A percentile compares a stretch with the other conserved stretches of the same genome.
phyloP scores from a whole-genome alignment of 2,797 vertebrate species.

The Trachops cirrhosus region DNA sequence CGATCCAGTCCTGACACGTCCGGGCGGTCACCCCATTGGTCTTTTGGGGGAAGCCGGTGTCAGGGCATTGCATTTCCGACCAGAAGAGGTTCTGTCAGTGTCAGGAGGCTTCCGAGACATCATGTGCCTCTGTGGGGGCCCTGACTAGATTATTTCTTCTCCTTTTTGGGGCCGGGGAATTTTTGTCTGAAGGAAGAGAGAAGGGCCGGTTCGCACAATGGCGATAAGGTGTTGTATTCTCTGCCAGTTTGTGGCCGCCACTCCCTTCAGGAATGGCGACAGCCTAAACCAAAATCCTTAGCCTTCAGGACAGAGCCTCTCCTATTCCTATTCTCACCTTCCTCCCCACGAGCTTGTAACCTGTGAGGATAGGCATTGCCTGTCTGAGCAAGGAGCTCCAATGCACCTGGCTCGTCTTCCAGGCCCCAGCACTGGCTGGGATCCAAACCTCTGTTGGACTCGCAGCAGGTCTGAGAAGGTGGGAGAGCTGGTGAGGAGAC shows the following conservation, averaged over 20 bases:
- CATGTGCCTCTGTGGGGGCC: background rate
- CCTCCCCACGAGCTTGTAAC: background rate
- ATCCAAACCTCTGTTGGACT: background rate
- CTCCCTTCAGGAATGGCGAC: background rate
- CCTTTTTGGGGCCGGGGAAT: background rate
- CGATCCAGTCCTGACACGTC: background rate
- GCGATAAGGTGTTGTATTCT: background rate
- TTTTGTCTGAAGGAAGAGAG: constrained; percentile 56
- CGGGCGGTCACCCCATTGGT: background rate
- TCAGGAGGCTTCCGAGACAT: background rate
- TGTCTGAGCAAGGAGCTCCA: background rate
- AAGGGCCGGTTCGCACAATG: background rate
- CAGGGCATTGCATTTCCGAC: background rate
- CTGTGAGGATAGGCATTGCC: background rate
- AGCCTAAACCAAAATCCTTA: background rate
- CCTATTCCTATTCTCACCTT: background rate
- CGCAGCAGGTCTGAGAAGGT: background rate
- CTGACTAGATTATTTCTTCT: constrained; percentile 30
- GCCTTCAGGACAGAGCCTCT: background rate
- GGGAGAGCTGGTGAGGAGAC: background rate
- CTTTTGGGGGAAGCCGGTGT: background rate
- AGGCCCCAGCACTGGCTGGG: background rate
- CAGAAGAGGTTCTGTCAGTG: background rate
- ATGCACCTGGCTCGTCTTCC: background rate
- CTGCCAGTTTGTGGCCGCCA: background rate